Conservation (phyloP, 2,113 vertebrate species). For the Lophotis ruficrista region DNA sequence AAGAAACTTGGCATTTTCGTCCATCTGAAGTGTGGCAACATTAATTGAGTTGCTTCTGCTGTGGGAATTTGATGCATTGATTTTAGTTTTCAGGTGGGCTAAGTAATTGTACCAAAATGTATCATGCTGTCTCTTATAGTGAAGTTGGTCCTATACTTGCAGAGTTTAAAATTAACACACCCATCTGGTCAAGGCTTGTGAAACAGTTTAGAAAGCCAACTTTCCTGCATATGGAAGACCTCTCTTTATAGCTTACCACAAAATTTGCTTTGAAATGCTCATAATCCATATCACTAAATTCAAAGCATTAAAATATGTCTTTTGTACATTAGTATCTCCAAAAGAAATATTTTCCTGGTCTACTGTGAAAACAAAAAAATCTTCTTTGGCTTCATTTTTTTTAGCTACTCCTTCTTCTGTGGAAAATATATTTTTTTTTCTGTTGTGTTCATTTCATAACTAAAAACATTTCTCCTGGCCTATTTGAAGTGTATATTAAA, state of each 20-base stretch:
- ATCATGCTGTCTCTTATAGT: neutral
- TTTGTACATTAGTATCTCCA: neutral
- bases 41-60: neutral
- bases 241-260: neutral
- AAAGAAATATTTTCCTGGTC: slow-evolving; percentile 8
- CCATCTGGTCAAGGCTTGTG: neutral
- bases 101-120: neutral
- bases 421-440: neutral
- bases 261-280: neutral
- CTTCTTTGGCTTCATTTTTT: slow-evolving; percentile 2
- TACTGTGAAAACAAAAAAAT: neutral
- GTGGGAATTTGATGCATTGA: neutral
- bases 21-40: neutral
- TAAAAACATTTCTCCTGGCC: neutral
- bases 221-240: neutral
- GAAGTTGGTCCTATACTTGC: neutral
- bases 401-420: neutral
- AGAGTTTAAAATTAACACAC: neutral
- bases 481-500: neutral
- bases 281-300: neutral
- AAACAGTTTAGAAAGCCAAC: neutral
- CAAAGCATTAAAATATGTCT: neutral
- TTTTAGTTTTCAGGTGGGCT: neutral
- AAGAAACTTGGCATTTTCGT: neutral
- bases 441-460: neutral